Percentiles rank a stretch among this genome's conserved stretches.
Evolutionary conservation across 2,797 vertebrate species (phyloP).

Genomic region (Staurois parvus): DNA sequence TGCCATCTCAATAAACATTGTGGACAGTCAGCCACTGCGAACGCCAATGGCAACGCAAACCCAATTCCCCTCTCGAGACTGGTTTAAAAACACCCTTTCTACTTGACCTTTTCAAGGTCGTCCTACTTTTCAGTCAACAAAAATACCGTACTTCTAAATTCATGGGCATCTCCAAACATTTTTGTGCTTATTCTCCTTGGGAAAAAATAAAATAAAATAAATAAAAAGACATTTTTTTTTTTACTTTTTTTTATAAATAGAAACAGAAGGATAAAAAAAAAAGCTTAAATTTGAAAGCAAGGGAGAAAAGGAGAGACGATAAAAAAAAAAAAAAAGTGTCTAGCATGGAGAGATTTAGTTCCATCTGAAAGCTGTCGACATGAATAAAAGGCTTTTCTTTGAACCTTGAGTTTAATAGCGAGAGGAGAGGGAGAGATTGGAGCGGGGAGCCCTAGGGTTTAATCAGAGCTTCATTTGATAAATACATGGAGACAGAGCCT

Average conservation of each 20-base stretch:
- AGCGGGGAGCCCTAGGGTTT: slow-evolving; percentile 71
- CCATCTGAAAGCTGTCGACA: slow-evolving; percentile 78
- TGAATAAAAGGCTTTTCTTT: slow-evolving; percentile 74
- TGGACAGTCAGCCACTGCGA: no score
- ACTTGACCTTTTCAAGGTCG: no score
- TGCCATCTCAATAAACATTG: no score
- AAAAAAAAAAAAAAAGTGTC: slow-evolving; percentile 45
- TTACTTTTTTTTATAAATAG: slow-evolving; percentile 39
- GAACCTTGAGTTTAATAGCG: slow-evolving; percentile 70
- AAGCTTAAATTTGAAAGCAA: slow-evolving; percentile 69
- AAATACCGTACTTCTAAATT: no score
- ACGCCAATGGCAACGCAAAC: no score
- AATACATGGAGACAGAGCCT: slow-evolving; percentile 71
- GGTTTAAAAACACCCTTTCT: no score
- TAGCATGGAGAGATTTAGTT: slow-evolving; percentile 72
- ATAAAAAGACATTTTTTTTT: no score
- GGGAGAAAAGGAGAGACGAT: slow-evolving; percentile 61
- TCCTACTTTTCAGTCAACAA: no score
- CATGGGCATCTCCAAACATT: no score
- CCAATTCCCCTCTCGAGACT: no score
- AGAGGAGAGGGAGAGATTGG: slow-evolving; percentile 66
- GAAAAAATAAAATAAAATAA: slow-evolving; percentile 32
- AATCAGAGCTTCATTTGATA: slow-evolving; percentile 69
- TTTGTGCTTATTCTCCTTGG: background rate
- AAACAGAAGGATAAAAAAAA: background rate